Base-by-base conservation (phyloP, 2,797 vertebrate genomes). In the Lerista edwardsae region DNA sequence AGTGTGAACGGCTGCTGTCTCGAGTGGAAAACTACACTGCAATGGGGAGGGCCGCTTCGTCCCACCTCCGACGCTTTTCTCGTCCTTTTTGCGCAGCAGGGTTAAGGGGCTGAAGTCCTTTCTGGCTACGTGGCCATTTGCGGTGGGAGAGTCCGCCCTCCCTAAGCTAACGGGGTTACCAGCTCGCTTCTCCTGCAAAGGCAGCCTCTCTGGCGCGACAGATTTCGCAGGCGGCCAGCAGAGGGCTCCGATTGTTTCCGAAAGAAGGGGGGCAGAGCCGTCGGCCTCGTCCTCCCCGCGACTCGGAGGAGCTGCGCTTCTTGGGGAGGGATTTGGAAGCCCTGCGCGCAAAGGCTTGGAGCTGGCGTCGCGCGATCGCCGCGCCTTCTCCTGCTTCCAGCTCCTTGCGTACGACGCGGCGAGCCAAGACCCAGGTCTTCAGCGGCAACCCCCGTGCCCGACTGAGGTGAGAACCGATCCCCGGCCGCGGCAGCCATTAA, bases 401-500 rank as follows among this genome's bases (percentile, higher is more conserved):
- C 67, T 21, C 67, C 21, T 31, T 39, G 67, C 21, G 11, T 19
- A 17, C 17, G 34, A 39, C 59, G 68, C 39, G 11, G 23, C 39
- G 21, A 71, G 31, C 10, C 36, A 11, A 3, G 31, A 39, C 15
- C 47, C 62, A 27, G 44, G 39, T 47, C 55, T 36, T 61, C 31
- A 5, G 47, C 27, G 19, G 47, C 21, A 8, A 9, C 14, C 34
- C 34, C 44, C 55, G 2, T 1, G 44, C 39, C 72, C 31, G 62
- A 83, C 61, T 62, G 62, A 55, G 74, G 82, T 75, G 82, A 83
- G 62, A 83, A 57, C 44, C 31, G 62, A 44, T 1, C 6, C 2
- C 5, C 27, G 67, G 79, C 73, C 17, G 47, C 73, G 47, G 62
- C 73, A 41, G 82, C 82, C 82, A 83, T 83, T 83, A 83, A n/a